These are phyloP conservation scores for Conomelus anceps DNA, from an alignment of 2,888 invertebrate species.

Conservation along the genomic window DNA sequence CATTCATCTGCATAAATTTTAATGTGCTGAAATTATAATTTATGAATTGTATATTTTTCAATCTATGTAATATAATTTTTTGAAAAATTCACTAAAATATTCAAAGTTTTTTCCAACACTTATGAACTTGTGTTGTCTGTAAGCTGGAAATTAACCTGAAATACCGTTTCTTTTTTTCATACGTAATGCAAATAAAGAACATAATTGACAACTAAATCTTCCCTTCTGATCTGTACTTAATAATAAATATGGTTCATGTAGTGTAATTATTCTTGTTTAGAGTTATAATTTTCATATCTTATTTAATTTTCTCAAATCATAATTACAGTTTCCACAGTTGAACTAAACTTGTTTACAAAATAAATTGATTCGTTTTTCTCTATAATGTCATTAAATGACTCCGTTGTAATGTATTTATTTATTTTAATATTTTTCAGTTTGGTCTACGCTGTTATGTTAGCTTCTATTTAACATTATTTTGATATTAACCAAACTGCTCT, in stretches of 20 bases:
- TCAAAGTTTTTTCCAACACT: too few relatives aligned
- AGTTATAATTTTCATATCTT: too few relatives aligned
- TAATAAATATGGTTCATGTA: background rate
- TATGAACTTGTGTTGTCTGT: too few relatives aligned
- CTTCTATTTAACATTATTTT: too few relatives aligned
- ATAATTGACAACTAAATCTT: background rate
- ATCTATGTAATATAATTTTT: too few relatives aligned
- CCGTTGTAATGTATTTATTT: too few relatives aligned
- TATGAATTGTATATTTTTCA: background rate
- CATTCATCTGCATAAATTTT: background rate
- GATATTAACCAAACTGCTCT: too few relatives aligned
- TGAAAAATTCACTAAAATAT: too few relatives aligned
- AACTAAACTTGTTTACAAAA: background rate
- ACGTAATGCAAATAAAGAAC: background rate
- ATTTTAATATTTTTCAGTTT: too few relatives aligned
- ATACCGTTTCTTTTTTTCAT: background rate
- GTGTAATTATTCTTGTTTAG: background rate
- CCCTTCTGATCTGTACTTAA: background rate
- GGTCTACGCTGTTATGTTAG: too few relatives aligned
- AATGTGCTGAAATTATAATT: background rate
- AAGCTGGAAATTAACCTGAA: too few relatives aligned
- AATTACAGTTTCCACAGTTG: background rate
- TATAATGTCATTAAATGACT: background rate
- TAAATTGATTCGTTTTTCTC: background rate
- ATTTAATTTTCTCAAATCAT: background rate